Evolutionary conservation across 1,140 invertebrate genomes (phyloP).

Genomic region (Eueides isabella): DNA sequence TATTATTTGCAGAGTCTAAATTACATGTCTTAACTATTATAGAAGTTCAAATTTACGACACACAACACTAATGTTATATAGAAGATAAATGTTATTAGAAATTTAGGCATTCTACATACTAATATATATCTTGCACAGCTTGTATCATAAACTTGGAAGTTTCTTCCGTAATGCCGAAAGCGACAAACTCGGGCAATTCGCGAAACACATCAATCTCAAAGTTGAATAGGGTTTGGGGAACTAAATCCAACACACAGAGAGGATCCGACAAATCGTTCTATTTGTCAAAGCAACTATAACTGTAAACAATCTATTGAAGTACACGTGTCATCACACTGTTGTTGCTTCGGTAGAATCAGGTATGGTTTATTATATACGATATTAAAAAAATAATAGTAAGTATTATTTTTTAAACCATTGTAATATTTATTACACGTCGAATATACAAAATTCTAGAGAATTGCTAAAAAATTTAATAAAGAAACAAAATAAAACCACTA

Average conservation of each 20-base stretch:
- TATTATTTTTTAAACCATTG: too few species aligned
- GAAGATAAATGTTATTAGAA: constrained; percentile 3
- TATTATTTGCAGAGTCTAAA: too few species aligned
- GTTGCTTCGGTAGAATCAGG: not conserved
- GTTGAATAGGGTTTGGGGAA: constrained; percentile 33
- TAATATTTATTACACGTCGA: too few species aligned
- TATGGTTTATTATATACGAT: not conserved
- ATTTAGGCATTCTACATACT: not conserved
- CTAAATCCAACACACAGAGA: constrained; percentile 32
- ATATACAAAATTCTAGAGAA: too few species aligned
- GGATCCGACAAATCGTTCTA: constrained; percentile 33
- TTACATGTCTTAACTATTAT: not conserved
- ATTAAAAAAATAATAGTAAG: too few species aligned
- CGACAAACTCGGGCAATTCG: constrained; percentile 31
- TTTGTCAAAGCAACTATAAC: constrained; percentile 38
- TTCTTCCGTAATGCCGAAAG: constrained; percentile 25
- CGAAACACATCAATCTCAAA: constrained; percentile 40
- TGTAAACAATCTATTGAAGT: constrained; percentile 31
- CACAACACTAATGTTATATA: not conserved
- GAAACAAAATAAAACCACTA: not conserved
- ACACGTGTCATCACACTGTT: not conserved
- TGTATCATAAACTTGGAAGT: constrained; percentile 35
- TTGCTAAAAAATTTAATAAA: too few species aligned
- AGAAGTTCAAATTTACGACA: not conserved
- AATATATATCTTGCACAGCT: constrained; percentile 17